Conservation (phyloP, 2,888 invertebrate species). For the Lasius fuliginosus region DNA sequence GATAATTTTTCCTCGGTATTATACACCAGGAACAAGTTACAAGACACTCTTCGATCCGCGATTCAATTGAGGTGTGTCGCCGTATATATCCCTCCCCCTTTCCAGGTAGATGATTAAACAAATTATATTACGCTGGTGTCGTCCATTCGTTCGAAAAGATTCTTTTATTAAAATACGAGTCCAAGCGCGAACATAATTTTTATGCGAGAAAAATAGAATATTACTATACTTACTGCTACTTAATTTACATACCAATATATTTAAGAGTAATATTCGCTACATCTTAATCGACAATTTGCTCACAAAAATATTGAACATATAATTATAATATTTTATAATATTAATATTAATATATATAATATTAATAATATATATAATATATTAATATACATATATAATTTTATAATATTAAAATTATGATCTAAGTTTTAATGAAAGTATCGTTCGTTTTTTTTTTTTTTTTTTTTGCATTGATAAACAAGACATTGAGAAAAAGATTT, state of each 20-base stretch:
- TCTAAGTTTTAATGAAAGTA: not conserved
- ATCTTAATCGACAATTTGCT: not conserved
- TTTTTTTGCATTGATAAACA: not conserved
- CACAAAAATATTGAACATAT: not conserved
- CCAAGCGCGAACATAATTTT: constrained; percentile 49
- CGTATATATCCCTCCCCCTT: constrained; percentile 44
- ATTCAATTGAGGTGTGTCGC: constrained; percentile 71
- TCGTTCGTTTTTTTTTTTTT: not conserved
- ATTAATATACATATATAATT: too few species aligned
- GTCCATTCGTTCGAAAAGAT: constrained; percentile 55
- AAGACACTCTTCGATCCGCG: constrained; percentile 62
- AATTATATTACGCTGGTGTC: constrained; percentile 69
- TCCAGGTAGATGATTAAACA: constrained; percentile 70
- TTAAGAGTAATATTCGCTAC: not conserved
- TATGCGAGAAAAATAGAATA: not conserved
- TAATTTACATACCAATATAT: not conserved
- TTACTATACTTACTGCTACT: not conserved
- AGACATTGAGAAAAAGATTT: not conserved
- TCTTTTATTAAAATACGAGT: constrained; percentile 52
- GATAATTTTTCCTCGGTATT: constrained; percentile 24
- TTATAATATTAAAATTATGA: too few species aligned
- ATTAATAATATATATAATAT: too few species aligned
- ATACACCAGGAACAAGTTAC: constrained; percentile 44
- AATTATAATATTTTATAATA: too few species aligned
- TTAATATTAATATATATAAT: too few species aligned